Evolutionary conservation across 2,888 invertebrate species (phyloP).

Genomic region (Sericinus montela): DNA sequence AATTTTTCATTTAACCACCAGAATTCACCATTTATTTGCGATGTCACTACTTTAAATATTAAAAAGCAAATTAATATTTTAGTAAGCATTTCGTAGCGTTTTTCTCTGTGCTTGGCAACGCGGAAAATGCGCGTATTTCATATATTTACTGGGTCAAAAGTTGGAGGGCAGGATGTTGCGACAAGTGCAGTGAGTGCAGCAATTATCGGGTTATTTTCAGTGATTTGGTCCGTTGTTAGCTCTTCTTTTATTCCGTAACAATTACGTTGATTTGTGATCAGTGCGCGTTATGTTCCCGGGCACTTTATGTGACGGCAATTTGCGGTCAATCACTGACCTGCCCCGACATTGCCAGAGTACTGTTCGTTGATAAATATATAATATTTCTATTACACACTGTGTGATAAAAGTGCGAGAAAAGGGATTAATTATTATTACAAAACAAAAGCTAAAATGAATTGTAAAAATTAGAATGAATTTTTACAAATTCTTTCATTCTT

Average conservation of each 20-base stretch:
- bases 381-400: neutral
- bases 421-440: too few relatives aligned
- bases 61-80: slow-evolving; percentile 34
- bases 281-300: slow-evolving; percentile 33
- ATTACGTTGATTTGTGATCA: slow-evolving; percentile 48
- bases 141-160: slow-evolving; percentile 23
- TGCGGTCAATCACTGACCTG: slow-evolving; percentile 36
- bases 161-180: slow-evolving; percentile 50
- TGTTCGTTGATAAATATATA: slow-evolving; percentile 8
- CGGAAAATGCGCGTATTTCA: slow-evolving; percentile 30
- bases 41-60: slow-evolving; percentile 33
- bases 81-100: slow-evolving; percentile 36
- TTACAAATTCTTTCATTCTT: too few relatives aligned
- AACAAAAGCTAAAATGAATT: too few relatives aligned
- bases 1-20: slow-evolving; percentile 64
- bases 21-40: slow-evolving; percentile 62
- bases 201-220: slow-evolving; percentile 49
- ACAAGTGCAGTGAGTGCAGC: slow-evolving; percentile 39
- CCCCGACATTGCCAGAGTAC: slow-evolving; percentile 19
- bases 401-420: neutral
- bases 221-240: slow-evolving; percentile 38
- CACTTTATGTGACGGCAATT: slow-evolving; percentile 43
- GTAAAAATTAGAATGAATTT: too few relatives aligned
- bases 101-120: slow-evolving; percentile 24
- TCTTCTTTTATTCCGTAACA: slow-evolving; percentile 48